Conservation (phyloP, 1,140 invertebrate species). For the Anoplolepis gracilipes region DNA sequence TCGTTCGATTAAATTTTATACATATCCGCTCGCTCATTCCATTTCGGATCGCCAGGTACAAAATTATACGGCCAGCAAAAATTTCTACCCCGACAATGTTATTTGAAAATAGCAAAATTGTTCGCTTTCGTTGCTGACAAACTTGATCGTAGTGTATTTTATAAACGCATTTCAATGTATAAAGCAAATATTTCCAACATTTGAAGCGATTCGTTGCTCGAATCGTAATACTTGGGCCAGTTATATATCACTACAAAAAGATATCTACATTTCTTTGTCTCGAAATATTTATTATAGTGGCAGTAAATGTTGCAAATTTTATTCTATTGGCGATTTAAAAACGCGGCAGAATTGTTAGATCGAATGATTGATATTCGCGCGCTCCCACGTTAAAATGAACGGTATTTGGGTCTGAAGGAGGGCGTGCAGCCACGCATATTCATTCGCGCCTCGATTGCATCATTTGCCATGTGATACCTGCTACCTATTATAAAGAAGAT, state of each 20-base stretch:
- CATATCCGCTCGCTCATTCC: constrained; percentile 45
- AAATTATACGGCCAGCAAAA: background rate
- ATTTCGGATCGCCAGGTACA: background rate
- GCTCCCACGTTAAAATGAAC: constrained; percentile 47
- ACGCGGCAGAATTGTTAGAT: background rate
- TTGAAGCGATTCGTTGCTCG: background rate
- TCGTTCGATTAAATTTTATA: constrained; percentile 7
- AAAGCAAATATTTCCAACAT: background rate
- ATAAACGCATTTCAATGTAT: background rate
- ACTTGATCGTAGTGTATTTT: background rate
- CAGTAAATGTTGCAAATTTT: constrained; percentile 28
- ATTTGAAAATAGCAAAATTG: background rate
- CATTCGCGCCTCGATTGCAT: constrained; percentile 6
- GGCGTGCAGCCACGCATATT: constrained; percentile 1
- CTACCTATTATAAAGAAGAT: constrained; percentile 25
- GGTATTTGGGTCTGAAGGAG: constrained; percentile 11
- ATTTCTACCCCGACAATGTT: background rate
- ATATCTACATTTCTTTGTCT: constrained; percentile 55
- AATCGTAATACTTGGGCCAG: background rate
- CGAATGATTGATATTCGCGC: background rate
- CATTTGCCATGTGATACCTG: background rate
- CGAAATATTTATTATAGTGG: background rate
- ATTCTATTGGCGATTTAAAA: background rate
- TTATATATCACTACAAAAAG: constrained; percentile 53
- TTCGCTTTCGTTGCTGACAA: background rate